Conservation (phyloP, 2,888 invertebrate species). For the Hylaea fasciaria region DNA sequence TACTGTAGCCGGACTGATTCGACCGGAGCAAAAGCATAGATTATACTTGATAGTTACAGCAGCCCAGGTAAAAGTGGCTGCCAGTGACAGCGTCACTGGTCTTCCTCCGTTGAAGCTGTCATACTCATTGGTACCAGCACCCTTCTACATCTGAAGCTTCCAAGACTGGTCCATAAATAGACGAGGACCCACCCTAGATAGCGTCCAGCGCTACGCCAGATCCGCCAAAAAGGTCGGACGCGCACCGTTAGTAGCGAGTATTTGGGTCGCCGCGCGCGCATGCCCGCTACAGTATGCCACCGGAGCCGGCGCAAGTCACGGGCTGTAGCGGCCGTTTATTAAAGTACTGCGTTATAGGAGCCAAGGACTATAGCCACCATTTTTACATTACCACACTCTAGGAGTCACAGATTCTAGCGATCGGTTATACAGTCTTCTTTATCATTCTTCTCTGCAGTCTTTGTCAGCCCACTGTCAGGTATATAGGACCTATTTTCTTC, state of each 20-base stretch:
- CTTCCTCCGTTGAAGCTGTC: too few relatives aligned
- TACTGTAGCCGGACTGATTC: too few relatives aligned
- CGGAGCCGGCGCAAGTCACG: conserved; percentile 30
- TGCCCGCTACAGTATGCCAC: conserved; percentile 72
- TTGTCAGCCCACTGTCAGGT: too few relatives aligned
- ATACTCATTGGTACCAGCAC: too few relatives aligned
- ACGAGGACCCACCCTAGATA: conserved; percentile 29
- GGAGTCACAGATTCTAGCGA: conserved; percentile 27
- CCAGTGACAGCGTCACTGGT: too few relatives aligned
- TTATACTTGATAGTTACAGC: too few relatives aligned
- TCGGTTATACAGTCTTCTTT: conserved; percentile 13
- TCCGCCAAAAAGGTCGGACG: conserved; percentile 63
- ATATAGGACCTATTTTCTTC: too few relatives aligned
- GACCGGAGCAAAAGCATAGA: too few relatives aligned
- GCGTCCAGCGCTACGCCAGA: conserved; percentile 42
- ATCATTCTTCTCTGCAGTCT: background rate
- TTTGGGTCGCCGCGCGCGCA: conserved; percentile 74
- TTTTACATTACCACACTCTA: too few relatives aligned
- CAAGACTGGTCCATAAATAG: conserved; percentile 29
- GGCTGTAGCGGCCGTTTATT: conserved; percentile 25
- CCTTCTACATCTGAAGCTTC: background rate
- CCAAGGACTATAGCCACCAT: too few relatives aligned
- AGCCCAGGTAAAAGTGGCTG: too few relatives aligned
- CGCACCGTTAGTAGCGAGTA: conserved; percentile 74
- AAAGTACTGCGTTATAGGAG: too few relatives aligned